Evolutionary conservation across 2,888 invertebrate genomes (phyloP).

Genomic region (Heliconius charithonia): DNA sequence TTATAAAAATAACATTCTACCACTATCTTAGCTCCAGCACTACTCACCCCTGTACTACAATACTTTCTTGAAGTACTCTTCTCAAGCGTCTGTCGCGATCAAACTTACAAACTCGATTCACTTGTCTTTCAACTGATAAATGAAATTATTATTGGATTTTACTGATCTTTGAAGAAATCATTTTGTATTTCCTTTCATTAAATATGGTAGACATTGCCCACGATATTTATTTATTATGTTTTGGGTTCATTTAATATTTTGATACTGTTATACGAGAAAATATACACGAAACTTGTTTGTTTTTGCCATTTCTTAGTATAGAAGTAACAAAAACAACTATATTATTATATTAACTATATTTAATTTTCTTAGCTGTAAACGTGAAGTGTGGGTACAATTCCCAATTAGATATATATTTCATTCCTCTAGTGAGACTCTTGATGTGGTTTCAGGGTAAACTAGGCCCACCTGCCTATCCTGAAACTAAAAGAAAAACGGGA

Average conservation of each 20-base stretch:
- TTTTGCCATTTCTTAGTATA: not conserved
- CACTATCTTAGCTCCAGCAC: not conserved
- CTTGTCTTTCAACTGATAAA: constrained; percentile 22
- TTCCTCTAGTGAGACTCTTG: too few species aligned
- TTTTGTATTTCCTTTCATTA: not conserved
- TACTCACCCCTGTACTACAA: not conserved
- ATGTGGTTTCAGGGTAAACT: too few species aligned
- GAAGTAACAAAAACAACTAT: not conserved
- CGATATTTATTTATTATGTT: not conserved
- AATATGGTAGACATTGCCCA: not conserved
- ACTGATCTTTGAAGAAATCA: not conserved
- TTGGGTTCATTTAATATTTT: not conserved
- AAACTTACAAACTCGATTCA: constrained; percentile 25
- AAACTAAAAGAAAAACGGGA: too few species aligned
- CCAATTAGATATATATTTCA: too few species aligned
- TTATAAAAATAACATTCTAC: not conserved
- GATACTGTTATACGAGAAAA: not conserved
- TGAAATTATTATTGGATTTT: constrained; percentile 20
- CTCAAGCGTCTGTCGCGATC: constrained; percentile 16
- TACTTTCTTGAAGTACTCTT: constrained; percentile 1
- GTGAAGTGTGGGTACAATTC: too few species aligned
- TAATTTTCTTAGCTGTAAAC: too few species aligned
- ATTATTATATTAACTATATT: too few species aligned
- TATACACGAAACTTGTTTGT: not conserved
- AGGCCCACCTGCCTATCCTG: too few species aligned